Percentiles rank a stretch among this genome's conserved stretches.
phyloP scores from a whole-genome alignment of 1,140 invertebrate species.

The Leptinotarsa defecta region DNA sequence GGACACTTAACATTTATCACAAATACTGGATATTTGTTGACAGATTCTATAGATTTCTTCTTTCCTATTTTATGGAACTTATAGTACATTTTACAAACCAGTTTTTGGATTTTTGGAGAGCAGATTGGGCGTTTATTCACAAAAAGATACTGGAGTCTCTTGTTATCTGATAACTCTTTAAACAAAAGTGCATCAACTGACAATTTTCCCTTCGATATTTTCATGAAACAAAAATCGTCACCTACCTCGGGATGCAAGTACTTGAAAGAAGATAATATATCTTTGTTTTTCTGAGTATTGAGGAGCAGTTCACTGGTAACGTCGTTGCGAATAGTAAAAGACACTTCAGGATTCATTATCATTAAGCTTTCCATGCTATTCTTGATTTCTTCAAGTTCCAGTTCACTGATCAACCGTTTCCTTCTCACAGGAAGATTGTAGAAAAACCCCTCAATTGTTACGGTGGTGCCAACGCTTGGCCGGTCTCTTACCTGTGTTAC shows the following conservation, averaged over 20 bases:
- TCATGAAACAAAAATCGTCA: slow-evolving; percentile 58
- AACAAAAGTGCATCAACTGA: slow-evolving; percentile 62
- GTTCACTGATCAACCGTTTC: slow-evolving; percentile 58
- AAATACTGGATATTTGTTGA: slow-evolving; percentile 61
- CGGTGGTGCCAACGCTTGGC: slow-evolving; percentile 67
- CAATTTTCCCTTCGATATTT: slow-evolving; percentile 59
- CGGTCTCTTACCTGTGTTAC: slow-evolving; percentile 36
- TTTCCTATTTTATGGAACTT: slow-evolving; percentile 42
- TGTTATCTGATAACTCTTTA: slow-evolving; percentile 56
- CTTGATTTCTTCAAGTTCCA: slow-evolving; percentile 65
- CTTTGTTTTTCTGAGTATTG: slow-evolving; percentile 61
- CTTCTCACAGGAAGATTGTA: slow-evolving; percentile 66
- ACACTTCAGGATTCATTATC: slow-evolving; percentile 63
- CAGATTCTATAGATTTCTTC: slow-evolving; percentile 26
- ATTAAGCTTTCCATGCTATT: slow-evolving; percentile 62
- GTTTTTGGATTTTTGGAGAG: slow-evolving; percentile 61
- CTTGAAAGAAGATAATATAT: slow-evolving; percentile 60
- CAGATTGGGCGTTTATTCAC: slow-evolving; percentile 65
- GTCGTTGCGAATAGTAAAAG: slow-evolving; percentile 68
- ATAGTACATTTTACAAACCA: slow-evolving; percentile 55
- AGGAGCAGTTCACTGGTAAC: slow-evolving; percentile 61
- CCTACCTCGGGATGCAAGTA: slow-evolving; percentile 60
- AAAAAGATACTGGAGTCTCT: slow-evolving; percentile 65
- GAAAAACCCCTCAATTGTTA: slow-evolving; percentile 67
- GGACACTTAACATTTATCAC: slow-evolving; percentile 66